A percentile compares a stretch with the other conserved stretches of the same genome.
Evolutionary conservation across 2,797 vertebrate genomes (phyloP).

Genomic region (Apodemus agrarius): DNA sequence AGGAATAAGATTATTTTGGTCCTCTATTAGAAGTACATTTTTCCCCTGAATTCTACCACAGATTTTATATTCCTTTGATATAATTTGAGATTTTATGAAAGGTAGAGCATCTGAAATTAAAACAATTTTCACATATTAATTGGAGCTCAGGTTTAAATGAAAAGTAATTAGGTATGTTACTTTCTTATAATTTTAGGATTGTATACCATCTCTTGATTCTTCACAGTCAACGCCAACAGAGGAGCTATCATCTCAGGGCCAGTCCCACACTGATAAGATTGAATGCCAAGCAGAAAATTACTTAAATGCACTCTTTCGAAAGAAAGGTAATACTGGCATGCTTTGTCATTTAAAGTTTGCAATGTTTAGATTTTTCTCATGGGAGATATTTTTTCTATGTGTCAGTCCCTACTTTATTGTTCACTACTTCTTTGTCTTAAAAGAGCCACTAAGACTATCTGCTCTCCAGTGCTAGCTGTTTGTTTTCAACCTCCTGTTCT

Average conservation of each 20-base stretch:
- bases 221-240: conserved; percentile 96
- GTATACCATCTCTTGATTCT: conserved; percentile 90
- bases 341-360: conserved; percentile 57
- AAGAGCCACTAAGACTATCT: not conserved
- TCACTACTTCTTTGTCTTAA: conserved; percentile 47
- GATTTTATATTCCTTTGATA: conserved; percentile 46
- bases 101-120: conserved; percentile 29
- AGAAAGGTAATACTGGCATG: conserved; percentile 92
- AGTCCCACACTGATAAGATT: conserved; percentile 96
- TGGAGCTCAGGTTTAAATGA: not conserved
- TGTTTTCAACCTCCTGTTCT: conserved; percentile 24
- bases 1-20: conserved; percentile 45
- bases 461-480: conserved; percentile 8
- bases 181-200: conserved; percentile 90
- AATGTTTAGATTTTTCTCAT: not conserved
- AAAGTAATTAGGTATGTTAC: conserved; percentile 50
- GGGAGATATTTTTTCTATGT: conserved; percentile 10
- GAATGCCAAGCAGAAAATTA: conserved; percentile 98
- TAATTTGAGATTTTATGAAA: conserved; percentile 44
- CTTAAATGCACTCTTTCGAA: conserved; percentile 98
- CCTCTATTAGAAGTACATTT: not conserved
- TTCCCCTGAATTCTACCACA: conserved; percentile 10
- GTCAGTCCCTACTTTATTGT: conserved; percentile 6
- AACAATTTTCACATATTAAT: conserved; percentile 47
- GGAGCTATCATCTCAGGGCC: conserved; percentile 96